Conservation (phyloP, 2,113 vertebrate species). For the Micronycteris hirsuta region DNA sequence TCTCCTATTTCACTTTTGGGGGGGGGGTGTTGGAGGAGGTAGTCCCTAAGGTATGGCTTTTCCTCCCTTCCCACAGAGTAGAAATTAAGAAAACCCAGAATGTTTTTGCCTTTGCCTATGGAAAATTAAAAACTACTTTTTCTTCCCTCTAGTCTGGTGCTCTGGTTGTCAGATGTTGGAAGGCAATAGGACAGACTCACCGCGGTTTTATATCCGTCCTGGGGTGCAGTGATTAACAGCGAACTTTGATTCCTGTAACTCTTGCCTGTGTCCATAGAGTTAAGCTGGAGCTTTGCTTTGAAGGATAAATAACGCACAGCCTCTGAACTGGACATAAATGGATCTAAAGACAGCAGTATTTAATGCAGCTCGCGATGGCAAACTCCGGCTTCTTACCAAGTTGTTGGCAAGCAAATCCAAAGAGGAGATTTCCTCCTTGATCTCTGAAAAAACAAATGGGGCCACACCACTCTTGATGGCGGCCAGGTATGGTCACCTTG, state of each 20-base stretch:
- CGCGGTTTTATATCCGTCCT: constrained; percentile 50
- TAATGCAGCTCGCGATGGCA: constrained; percentile 97
- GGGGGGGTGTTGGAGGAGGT: fast-evolving
- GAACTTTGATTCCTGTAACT: constrained; percentile 45
- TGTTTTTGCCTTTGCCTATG: not conserved
- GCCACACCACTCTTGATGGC: constrained; percentile 97
- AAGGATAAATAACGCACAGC: constrained; percentile 50
- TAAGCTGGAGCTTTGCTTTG: constrained; percentile 42
- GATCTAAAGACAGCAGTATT: constrained; percentile 99
- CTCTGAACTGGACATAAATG: constrained; percentile 83
- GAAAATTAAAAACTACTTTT: not conserved
- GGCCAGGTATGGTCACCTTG: constrained; percentile 95
- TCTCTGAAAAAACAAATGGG: constrained; percentile 95
- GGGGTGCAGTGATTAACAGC: constrained; percentile 13
- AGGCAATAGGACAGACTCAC: not conserved
- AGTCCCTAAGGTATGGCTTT: not conserved
- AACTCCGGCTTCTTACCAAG: constrained; percentile 95
- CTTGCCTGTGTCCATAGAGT: constrained; percentile 31
- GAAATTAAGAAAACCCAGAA: not conserved
- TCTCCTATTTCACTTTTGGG: not conserved
- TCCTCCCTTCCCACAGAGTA: not conserved
- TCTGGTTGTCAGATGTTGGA: constrained; percentile 37
- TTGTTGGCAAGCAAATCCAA: constrained; percentile 93
- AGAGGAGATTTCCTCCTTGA: constrained; percentile 89
- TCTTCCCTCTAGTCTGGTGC: constrained; percentile 46